Evolutionary conservation across 2,888 invertebrate species (phyloP), one percentile per base, ranked within the genome.

Genomic region (Molanna angustata): DNA sequence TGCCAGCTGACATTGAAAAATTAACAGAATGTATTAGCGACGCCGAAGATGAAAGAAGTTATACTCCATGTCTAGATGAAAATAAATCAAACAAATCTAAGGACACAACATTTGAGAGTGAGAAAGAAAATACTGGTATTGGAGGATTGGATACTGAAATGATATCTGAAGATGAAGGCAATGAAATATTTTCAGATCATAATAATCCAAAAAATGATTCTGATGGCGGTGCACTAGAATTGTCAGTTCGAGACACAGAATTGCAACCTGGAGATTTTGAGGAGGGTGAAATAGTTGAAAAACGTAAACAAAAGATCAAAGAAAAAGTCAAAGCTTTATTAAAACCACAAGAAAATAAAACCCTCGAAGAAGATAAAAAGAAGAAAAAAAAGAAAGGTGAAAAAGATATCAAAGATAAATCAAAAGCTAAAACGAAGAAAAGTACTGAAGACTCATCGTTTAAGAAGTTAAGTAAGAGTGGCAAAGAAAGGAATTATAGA

Each of bases 381-480:
- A 79, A 76, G 63, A 79, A 80, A 59, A 75, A 77, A 41, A 71
- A 75, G 22, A 79, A 78, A 62, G 68, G 69, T 27, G 68, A 67
- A 20, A 76, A 73, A 44, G 74, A 77, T 3, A 68, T 66, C 1
- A 74, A 73, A 56, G 74, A 76, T 14, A 69, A 69, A 61, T 53
- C 41, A 4, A 62, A 63, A 54, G 62, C 61, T 63, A 73, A 71
- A 60, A 68, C 67, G 21, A 75, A 76, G 59, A 77, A 72, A 54
- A 78, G 80, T 41, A 64, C 66, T 21, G 69, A 68, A 18, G 77
- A 80, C 22, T 69, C 83, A 3, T 70, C 82, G 0, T 93, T 93
- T 76, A 92, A 91, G 64, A 91, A 91, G 67, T 73, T 88, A 9
- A 86, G 87, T 39, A 89, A 87, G 67, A 86, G 76, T 61, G 84